Percentiles rank a stretch among this genome's conserved stretches.
These are phyloP conservation scores for Brenthis hecate DNA, from an alignment of 2,888 invertebrate genomes.

Conservation along the genomic window DNA sequence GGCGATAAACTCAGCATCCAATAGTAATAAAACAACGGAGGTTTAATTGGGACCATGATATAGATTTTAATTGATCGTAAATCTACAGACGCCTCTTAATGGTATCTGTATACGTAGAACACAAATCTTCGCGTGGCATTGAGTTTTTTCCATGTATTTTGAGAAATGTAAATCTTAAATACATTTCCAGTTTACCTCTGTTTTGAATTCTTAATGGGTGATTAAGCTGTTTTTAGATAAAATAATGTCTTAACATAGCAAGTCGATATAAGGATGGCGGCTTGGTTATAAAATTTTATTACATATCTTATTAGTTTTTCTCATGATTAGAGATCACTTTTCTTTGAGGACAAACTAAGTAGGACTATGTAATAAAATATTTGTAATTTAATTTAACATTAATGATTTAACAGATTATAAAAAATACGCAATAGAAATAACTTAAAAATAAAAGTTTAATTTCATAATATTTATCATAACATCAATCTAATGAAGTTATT, in stretches of 20 bases:
- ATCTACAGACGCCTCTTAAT: constrained; percentile 62
- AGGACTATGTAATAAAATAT: background rate
- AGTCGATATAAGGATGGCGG: constrained; percentile 20
- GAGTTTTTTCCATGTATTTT: constrained; percentile 50
- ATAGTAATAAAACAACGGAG: constrained; percentile 67
- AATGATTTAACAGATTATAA: background rate
- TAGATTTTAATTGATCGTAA: constrained; percentile 78
- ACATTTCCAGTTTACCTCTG: constrained; percentile 30
- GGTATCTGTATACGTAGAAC: constrained; percentile 50
- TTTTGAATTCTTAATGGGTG: constrained; percentile 40
- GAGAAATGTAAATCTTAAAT: constrained; percentile 35
- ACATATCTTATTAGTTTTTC: constrained; percentile 15
- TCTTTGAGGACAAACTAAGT: background rate
- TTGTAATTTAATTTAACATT: background rate
- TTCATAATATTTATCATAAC: background rate
- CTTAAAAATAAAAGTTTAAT: background rate
- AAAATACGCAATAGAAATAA: background rate
- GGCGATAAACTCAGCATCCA: constrained; percentile 59
- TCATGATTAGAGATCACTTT: constrained; percentile 4
- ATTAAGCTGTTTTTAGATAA: constrained; percentile 39
- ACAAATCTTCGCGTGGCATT: constrained; percentile 55
- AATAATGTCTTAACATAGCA: constrained; percentile 32
- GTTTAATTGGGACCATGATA: constrained; percentile 75
- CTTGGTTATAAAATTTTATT: constrained; percentile 26
- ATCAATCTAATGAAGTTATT: no score